Base-by-base conservation (phyloP, 2,113 vertebrate genomes). In the Ursus arctos region DNA sequence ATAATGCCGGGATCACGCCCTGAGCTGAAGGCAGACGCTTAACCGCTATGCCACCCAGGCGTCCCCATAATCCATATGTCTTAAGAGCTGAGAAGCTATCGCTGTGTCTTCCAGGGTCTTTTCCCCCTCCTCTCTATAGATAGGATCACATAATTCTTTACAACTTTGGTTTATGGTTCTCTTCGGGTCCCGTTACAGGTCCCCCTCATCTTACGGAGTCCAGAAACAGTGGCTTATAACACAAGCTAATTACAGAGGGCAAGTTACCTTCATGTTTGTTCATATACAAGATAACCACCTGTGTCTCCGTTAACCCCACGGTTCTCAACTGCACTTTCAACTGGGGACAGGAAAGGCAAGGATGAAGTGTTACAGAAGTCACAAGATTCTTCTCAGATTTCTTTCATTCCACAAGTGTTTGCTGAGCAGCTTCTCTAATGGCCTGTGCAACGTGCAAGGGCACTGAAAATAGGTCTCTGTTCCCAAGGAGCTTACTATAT, bases 191-290 rank as follows among this genome's bases (percentile, higher is more conserved):
- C 77, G 80, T 0, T 80, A 55, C 15, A 61, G 77, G 55, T 57
- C 63, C n/a, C 65, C 69, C 83, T 94, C 96, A 97, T 92, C 96
- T 96, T 92, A 31, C 13, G 26, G 26, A 77, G 36, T 31, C 87
- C 92, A 83, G 94, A 87, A 80, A 95, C 59, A 36, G 71, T 11
- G 57, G 61, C 55, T 18, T n/a, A n/a, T 7, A 69, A 88, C 3
- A 47, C 63, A 67, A 1, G 47, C 74, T 83, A 40, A 95, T 31
- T 26, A 63, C 0, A 84, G 16, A 88, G 31, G n/a, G 33, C 59
- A 91, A 83, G 79, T 36, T 22, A 36, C 47, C 28, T 90, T 93
- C 61, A 22, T 11, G 49, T 28, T 84, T 49, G 87, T 28, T 84
- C 94, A 13, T 47, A 91, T 3, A 47, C 31, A 63, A 13, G 21